Percentiles rank a stretch among this genome's conserved stretches.
phyloP scores from a whole-genome alignment of 2,888 invertebrate species.

The Ametastegia equiseti region DNA sequence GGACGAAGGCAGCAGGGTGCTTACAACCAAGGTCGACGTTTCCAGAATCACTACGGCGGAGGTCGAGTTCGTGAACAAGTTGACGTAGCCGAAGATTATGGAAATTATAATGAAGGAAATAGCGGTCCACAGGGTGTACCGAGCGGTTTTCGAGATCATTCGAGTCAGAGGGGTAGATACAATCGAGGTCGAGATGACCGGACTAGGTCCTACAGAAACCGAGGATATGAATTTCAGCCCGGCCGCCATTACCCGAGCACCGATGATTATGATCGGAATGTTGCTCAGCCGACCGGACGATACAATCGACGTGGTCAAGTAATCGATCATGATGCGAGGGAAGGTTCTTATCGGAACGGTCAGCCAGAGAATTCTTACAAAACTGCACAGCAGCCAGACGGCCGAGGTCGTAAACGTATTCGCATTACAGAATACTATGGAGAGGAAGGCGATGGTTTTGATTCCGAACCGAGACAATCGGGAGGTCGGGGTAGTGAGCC shows the following conservation, averaged over 20 bases:
- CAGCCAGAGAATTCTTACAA: background rate
- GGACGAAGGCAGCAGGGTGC: background rate
- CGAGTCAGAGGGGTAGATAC: no score
- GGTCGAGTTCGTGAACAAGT: background rate
- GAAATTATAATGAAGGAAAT: conserved; percentile 36
- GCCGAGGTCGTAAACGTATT: background rate
- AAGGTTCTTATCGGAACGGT: background rate
- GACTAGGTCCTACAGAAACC: no score
- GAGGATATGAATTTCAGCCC: no score
- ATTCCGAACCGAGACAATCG: no score
- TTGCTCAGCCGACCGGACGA: background rate
- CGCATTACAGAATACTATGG: background rate
- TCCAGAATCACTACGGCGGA: background rate
- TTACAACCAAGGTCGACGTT: background rate
- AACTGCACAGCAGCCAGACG: background rate
- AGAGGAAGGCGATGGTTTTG: no score
- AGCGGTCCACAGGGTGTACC: background rate
- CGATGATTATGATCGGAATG: no score
- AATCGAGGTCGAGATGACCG: background rate
- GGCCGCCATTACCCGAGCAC: no score
- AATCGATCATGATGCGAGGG: no score
- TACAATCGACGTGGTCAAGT: background rate
- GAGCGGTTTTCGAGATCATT: no score
- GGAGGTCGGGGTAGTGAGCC: no score
- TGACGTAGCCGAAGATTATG: background rate